phyloP scores from a whole-genome alignment of 1,140 invertebrate species.

The Akabosia matsudoensis region DNA sequence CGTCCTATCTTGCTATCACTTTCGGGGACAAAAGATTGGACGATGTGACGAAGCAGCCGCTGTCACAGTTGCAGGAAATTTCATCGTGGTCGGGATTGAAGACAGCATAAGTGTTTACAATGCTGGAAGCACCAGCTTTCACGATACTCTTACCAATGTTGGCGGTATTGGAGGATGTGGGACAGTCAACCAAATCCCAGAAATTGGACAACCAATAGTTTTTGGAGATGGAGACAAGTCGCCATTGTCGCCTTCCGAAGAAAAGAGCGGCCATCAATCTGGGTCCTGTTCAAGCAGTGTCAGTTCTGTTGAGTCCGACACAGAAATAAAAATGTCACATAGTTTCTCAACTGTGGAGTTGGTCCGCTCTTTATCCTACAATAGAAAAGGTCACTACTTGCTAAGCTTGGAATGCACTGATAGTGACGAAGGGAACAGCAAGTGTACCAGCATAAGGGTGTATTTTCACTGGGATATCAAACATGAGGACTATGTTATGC shows the following conservation, averaged over 20 bases:
- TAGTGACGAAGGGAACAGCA: constrained; percentile 30
- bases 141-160: background rate
- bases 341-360: constrained; percentile 44
- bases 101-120: constrained; percentile 37
- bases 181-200: background rate
- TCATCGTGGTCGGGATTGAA: constrained; percentile 40
- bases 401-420: constrained; percentile 44
- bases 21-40: constrained; percentile 62
- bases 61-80: constrained; percentile 57
- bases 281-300: constrained; percentile 9
- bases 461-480: constrained; percentile 46
- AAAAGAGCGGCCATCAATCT: background rate
- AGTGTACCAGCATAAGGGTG: constrained; percentile 21
- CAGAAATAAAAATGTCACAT: constrained; percentile 36
- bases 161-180: background rate
- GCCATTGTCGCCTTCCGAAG: background rate
- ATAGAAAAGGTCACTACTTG: constrained; percentile 44
- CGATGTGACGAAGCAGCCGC: constrained; percentile 65
- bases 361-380: constrained; percentile 38
- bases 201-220: background rate
- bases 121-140: background rate
- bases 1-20: constrained; percentile 68
- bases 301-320: background rate
- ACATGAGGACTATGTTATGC: constrained; percentile 56
- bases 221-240: background rate